Evolutionary conservation across 2,113 vertebrate species (phyloP).

Genomic region (Scophthalmus maximus): DNA sequence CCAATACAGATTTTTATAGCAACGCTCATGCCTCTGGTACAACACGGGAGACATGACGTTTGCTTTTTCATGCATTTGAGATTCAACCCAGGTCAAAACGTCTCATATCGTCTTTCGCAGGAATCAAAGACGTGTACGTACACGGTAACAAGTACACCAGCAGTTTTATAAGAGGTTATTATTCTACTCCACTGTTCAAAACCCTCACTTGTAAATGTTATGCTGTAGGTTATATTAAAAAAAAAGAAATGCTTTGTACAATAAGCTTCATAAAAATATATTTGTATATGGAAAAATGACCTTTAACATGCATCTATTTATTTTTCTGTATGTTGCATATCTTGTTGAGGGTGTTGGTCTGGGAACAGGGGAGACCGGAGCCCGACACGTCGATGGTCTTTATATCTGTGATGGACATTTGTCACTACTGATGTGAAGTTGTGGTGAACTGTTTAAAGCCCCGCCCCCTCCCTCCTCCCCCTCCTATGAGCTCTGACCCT

Average conservation of each 20-base stretch:
- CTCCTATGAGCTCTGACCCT: conserved; percentile 54
- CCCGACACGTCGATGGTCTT: conserved; percentile 40
- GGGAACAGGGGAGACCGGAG: conserved; percentile 4
- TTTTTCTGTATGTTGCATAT: conserved; percentile 85
- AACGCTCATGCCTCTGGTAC: conserved; percentile 29
- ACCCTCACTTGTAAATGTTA: conserved; percentile 79
- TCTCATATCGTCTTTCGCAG: too few relatives aligned
- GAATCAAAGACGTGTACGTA: not conserved
- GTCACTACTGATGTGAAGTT: conserved; percentile 50
- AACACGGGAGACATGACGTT: not conserved
- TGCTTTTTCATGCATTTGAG: too few relatives aligned
- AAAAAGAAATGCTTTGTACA: conserved; percentile 86
- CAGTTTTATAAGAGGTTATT: conserved; percentile 52
- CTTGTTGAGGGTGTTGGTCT: conserved; percentile 60
- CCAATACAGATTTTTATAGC: conserved; percentile 30
- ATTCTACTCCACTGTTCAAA: conserved; percentile 56
- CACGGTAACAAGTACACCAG: not conserved
- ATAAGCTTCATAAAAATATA: conserved; percentile 84
- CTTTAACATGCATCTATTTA: conserved; percentile 90
- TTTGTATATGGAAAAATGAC: conserved; percentile 92
- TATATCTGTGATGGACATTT: conserved; percentile 55
- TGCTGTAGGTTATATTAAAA: conserved; percentile 68
- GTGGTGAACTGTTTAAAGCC: conserved; percentile 37
- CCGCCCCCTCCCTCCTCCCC: conserved; percentile 54
- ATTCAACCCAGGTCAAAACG: too few relatives aligned